Evolutionary conservation across 1,140 invertebrate genomes (phyloP).

Genomic region (Triops cancriformis): DNA sequence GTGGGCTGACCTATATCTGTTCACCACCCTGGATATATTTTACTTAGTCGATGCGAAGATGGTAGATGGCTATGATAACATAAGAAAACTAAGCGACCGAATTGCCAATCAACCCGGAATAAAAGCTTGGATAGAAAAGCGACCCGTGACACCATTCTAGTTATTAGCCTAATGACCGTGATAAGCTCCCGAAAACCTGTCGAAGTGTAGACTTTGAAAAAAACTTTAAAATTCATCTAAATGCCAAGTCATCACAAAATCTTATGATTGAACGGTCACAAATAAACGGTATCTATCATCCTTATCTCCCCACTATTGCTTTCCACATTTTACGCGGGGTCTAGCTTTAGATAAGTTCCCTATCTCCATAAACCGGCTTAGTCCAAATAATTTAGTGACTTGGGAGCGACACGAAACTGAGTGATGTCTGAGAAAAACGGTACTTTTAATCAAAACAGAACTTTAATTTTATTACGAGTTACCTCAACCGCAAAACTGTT

Average conservation of each 20-base stretch:
- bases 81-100: slow-evolving; percentile 47
- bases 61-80: slow-evolving; percentile 35
- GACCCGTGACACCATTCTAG: slow-evolving; percentile 40
- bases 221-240: background rate
- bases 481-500: background rate
- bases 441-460: background rate
- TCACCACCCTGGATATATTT: background rate
- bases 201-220: background rate
- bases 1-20: slow-evolving; percentile 27
- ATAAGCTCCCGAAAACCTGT: background rate
- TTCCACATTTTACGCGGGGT: background rate
- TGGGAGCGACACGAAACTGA: background rate
- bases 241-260: background rate
- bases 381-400: too few relatives aligned
- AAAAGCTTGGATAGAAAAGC: slow-evolving; percentile 54
- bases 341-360: too few relatives aligned
- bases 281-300: background rate
- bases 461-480: background rate
- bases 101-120: slow-evolving; percentile 49
- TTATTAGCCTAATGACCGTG: background rate
- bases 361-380: too few relatives aligned
- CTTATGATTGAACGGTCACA: background rate
- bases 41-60: background rate
- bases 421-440: background rate
- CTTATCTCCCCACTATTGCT: background rate